These are phyloP conservation scores for Tribolium madens DNA, from an alignment of 1,140 invertebrate genomes.

Conservation along the genomic window DNA sequence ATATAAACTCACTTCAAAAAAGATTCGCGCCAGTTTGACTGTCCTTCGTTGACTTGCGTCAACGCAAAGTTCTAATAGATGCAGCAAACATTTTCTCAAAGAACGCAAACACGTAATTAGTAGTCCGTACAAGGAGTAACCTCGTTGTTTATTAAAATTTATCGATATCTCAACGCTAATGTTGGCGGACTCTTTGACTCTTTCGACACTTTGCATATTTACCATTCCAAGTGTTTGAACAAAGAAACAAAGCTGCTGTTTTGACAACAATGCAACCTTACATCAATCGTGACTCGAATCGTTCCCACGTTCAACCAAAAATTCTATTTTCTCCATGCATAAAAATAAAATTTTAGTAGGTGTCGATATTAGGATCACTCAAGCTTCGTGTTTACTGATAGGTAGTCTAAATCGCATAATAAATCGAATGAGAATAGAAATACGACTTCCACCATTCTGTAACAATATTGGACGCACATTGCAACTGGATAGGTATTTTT, in stretches of 20 bases:
- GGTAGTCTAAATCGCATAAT: conserved; percentile 16
- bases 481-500: conserved; percentile 49
- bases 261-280: background rate
- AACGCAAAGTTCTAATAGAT: conserved; percentile 27
- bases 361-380: conserved; percentile 11
- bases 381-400: conserved; percentile 33
- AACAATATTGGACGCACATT: conserved; percentile 48
- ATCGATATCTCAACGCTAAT: background rate
- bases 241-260: background rate
- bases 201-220: conserved; percentile 21
- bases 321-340: background rate
- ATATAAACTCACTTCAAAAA: conserved; percentile 14
- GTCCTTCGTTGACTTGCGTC: conserved; percentile 17
- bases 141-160: conserved; percentile 18
- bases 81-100: conserved; percentile 26
- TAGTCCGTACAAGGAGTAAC: conserved; percentile 12
- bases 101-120: conserved; percentile 14
- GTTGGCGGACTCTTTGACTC: background rate
- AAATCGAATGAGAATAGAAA: conserved; percentile 50
- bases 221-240: background rate
- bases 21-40: conserved; percentile 7
- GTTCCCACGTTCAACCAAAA: background rate
- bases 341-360: conserved; percentile 18
- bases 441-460: conserved; percentile 47
- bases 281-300: background rate